These are phyloP conservation scores for Zosterops hypoxanthus DNA, from an alignment of 2,113 vertebrate genomes.

Conservation along the genomic window DNA sequence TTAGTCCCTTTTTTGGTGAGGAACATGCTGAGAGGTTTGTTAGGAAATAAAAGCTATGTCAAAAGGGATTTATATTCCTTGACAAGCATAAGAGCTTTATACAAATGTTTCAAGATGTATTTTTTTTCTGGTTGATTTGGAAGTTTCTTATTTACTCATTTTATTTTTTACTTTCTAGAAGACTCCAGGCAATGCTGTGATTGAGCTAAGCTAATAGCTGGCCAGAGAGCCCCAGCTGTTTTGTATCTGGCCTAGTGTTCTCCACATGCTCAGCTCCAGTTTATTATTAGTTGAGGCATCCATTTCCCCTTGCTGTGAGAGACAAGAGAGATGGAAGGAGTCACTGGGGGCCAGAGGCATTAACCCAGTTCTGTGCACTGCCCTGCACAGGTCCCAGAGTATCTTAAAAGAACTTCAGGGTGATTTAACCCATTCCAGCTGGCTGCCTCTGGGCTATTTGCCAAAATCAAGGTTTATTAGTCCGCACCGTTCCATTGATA, in stretches of 20 bases:
- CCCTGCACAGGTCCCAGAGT: not conserved
- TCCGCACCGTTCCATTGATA: not conserved
- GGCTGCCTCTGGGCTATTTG: conserved; percentile 39
- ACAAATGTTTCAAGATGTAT: not conserved
- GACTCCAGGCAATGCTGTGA: not conserved
- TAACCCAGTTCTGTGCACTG: conserved; percentile 15
- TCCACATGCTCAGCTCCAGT: not conserved
- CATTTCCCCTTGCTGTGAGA: conserved; percentile 8
- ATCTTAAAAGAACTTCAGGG: not conserved
- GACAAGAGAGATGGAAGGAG: not conserved
- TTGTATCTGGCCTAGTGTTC: not conserved
- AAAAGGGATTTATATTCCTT: not conserved
- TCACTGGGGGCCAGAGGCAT: not conserved
- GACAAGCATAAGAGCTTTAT: not conserved
- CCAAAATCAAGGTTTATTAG: conserved; percentile 55
- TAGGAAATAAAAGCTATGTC: not conserved
- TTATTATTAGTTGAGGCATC: conserved; percentile 21
- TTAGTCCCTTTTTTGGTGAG: not conserved
- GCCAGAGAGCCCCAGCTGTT: conserved; percentile 27
- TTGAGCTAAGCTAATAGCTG: not conserved
- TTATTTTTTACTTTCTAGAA: not conserved
- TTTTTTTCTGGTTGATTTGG: not conserved
- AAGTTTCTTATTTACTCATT: not conserved
- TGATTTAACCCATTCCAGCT: conserved; percentile 9
- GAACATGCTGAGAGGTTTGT: not conserved